These are phyloP conservation scores for Corythoichthys intestinalis DNA, from an alignment of 2,113 vertebrate species.

Conservation along the genomic window DNA sequence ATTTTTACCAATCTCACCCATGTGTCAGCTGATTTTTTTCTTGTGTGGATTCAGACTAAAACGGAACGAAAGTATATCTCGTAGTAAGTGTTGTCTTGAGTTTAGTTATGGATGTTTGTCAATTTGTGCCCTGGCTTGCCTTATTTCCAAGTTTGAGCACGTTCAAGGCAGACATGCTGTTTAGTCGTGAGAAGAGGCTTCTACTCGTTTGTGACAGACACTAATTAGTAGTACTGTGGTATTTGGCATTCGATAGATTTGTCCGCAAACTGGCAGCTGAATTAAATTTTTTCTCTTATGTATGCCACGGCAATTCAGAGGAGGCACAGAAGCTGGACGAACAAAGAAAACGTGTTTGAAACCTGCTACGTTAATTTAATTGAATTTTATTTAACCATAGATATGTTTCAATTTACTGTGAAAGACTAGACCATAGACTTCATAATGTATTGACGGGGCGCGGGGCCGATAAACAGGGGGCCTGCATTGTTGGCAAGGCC, in stretches of 20 bases:
- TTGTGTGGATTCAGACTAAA: background rate
- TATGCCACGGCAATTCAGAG: background rate
- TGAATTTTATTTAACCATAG: background rate
- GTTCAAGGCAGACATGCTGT: slow-evolving; percentile 30
- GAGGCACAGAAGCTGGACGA: background rate
- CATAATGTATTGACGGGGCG: too few species aligned
- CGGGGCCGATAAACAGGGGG: too few species aligned
- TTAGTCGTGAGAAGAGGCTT: slow-evolving; percentile 19
- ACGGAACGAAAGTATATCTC: background rate
- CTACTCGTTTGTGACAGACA: slow-evolving; percentile 20
- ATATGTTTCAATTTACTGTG: background rate
- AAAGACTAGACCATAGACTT: background rate
- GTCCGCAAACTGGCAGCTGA: background rate
- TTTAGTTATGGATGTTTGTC: background rate
- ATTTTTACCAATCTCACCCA: background rate
- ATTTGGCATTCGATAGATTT: background rate
- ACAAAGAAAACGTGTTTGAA: background rate
- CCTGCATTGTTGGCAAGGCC: too few species aligned
- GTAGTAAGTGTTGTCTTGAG: background rate
- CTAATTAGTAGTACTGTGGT: slow-evolving; percentile 6
- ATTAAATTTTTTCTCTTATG: background rate
- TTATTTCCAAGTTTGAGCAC: slow-evolving; percentile 15
- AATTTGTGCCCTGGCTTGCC: slow-evolving; percentile 25
- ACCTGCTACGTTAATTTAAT: background rate
- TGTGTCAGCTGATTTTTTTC: background rate